Base-by-base conservation (phyloP, 2,888 invertebrate species). In the Baronia brevicornis region DNA sequence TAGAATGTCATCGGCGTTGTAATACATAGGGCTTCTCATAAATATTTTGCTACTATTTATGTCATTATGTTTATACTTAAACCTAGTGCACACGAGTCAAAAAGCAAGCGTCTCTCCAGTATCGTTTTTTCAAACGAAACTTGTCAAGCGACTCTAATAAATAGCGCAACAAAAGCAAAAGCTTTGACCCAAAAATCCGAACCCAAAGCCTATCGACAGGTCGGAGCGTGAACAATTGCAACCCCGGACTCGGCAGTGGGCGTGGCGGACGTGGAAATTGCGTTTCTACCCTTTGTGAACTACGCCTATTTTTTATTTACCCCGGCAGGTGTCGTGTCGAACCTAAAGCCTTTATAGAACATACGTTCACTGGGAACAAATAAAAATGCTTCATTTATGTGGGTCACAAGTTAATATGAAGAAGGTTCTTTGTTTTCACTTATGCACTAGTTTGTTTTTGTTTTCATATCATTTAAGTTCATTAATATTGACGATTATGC, bases 241-340 rank as follows among this genome's bases (percentile, higher is more conserved):
- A 15, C 36, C 41, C 24, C 23, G 11, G 23, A 30, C 32, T 21
- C 32, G 8, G 35, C 43, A 29, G 43, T 45, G 49, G 56, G 61
- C 46, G 60, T 53, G 58, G 39, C 52, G 48, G 36, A 49, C 46
- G 53, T 52, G 44, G 58, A 62, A 64, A 63, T 64, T 62, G 60
- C 51, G 51, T 53, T 51, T 48, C 47, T 40, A 41, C 48, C 54
- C 61, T 62, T 64, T 65, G 61, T 60, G 40, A 41, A 41, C 34
- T 35, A 42, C 39, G 46, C 48, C 53, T 58, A 62, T 61, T 53
- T 52, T 54, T 55, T 49, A 48, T 35, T 44, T 38, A 39, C 29
- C 39, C 35, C 37, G 42, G 42, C 53, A 51, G 54, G 50, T 57
- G 60, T 56, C 51, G 54, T 49, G 54, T 48, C 43, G 25, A 38